Percentiles rank a stretch among this genome's conserved stretches.
These are phyloP conservation scores for Venustaconcha ellipsiformis DNA, from an alignment of 1,140 invertebrate species.

Conservation along the genomic window DNA sequence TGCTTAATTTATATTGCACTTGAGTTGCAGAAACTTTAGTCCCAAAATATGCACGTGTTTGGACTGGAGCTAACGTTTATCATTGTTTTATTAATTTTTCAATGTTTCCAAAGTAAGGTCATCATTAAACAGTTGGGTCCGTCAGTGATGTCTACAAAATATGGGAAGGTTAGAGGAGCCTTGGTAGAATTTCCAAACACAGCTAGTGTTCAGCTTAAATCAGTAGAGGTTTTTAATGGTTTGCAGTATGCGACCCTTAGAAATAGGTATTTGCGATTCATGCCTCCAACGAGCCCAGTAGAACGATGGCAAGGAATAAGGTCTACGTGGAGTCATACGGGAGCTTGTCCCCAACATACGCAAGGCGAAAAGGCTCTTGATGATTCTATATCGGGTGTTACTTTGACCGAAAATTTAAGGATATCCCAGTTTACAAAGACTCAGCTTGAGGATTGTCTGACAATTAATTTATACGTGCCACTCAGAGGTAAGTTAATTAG, in stretches of 20 bases:
- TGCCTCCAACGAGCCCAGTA: slow-evolving; percentile 91
- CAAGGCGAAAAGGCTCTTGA: slow-evolving; percentile 75
- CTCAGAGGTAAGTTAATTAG: slow-evolving; percentile 82
- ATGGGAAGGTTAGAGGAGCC: slow-evolving; percentile 89
- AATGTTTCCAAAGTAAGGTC: background rate
- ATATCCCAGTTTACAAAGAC: slow-evolving; percentile 87
- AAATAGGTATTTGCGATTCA: slow-evolving; percentile 88
- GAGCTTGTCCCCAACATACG: slow-evolving; percentile 85
- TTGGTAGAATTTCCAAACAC: slow-evolving; percentile 86
- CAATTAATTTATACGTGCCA: slow-evolving; percentile 96
- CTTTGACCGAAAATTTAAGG: slow-evolving; percentile 87
- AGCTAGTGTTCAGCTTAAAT: slow-evolving; percentile 76
- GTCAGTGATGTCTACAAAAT: slow-evolving; percentile 76
- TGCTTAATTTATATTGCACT: too few species aligned
- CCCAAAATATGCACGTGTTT: too few species aligned
- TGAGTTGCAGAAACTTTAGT: too few species aligned
- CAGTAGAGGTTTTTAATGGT: slow-evolving; percentile 93
- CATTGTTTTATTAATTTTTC: too few species aligned
- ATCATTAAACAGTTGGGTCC: slow-evolving; percentile 71
- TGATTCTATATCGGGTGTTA: slow-evolving; percentile 84
- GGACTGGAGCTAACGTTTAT: too few species aligned
- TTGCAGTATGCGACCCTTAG: slow-evolving; percentile 96
- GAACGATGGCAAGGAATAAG: slow-evolving; percentile 82
- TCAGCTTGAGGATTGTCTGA: slow-evolving; percentile 96
- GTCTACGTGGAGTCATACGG: slow-evolving; percentile 81